Base-by-base conservation (phyloP, 1,140 invertebrate genomes). In the Papilio xuthus region DNA sequence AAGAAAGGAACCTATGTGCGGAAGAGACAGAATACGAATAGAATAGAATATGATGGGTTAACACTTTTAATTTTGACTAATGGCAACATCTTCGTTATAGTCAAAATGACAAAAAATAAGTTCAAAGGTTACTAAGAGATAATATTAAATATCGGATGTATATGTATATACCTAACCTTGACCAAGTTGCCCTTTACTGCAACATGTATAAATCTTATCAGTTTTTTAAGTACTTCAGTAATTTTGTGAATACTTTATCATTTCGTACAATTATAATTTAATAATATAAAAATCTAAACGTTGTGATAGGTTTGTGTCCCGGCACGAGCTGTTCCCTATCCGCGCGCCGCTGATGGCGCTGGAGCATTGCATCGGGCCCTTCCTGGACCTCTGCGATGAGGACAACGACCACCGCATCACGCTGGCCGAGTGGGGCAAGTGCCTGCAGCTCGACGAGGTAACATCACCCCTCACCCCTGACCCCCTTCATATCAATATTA, bases 281-380 rank as follows among this genome's bases (percentile, higher is more conserved):
- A 56, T 47, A 3, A 15, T 56, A 23, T 20, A n/a, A 20, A 20
- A 56, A 7, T 18, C 13, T 69, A 12, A 18, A 12, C 10, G 23
- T n/a, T 63, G 6, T 41, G 71, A 26, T 84, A 96, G 96, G 87
- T 95, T 96, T 79, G 97, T 99, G 4, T 98, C 98, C 6, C 96
- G 97, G 50, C 98, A 99, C 94, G 98, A 99, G 93, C 94, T 99
- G 76, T 99, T 99, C 95, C 98, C 98, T 18, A 98, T 99, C 85
- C 95, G 97, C 63, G 98, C 98, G 44, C 98, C 98, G 0, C 94
- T 99, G 44, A 96, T 99, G 95, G 96, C 98, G 20, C 95, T 99
- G 88, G 98, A 99, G 93, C 98, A 99, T 86, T 95, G 98, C 94
- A 99, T 99, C 89, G 97, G 97, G 67, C 97, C 98, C n/a, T 99